These are phyloP conservation scores for Elephas maximus DNA, from an alignment of 2,113 vertebrate genomes.

Conservation along the genomic window DNA sequence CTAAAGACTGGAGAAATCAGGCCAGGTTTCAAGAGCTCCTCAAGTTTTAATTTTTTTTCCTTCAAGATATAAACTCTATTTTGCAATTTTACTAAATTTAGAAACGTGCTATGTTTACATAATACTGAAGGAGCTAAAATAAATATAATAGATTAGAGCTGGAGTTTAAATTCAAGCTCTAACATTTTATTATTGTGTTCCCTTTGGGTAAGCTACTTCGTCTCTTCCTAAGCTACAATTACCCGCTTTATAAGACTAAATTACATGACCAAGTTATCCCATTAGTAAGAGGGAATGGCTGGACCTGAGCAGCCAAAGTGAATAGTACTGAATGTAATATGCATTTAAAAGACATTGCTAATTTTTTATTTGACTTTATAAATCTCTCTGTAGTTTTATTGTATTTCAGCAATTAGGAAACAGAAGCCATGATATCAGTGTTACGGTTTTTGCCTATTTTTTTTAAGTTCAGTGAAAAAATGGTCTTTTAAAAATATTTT, in stretches of 20 bases:
- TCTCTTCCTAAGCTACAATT: not conserved
- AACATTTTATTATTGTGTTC: not conserved
- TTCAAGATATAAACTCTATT: not conserved
- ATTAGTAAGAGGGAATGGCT: not conserved
- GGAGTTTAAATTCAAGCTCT: not conserved
- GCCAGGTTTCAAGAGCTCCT: not conserved
- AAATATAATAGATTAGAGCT: not conserved
- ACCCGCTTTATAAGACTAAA: not conserved
- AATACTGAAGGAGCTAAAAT: not conserved
- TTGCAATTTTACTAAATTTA: slow-evolving; percentile 19
- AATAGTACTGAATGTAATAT: not conserved
- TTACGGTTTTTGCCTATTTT: not conserved
- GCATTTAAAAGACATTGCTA: not conserved
- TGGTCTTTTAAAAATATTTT: not conserved
- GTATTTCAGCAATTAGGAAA: not conserved
- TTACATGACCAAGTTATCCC: not conserved
- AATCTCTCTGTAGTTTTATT: not conserved
- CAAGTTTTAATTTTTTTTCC: not conserved
- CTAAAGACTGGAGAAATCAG: not conserved
- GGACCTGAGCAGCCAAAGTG: not conserved
- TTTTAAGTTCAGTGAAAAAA: not conserved
- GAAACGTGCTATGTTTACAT: not conserved
- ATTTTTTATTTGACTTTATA: not conserved
- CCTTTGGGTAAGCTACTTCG: not conserved
- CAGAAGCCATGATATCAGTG: not conserved